A percentile compares a stretch with the other conserved stretches of the same genome.
phyloP scores from a whole-genome alignment of 2,113 vertebrate genomes.

The Pluvianellus socialis region DNA sequence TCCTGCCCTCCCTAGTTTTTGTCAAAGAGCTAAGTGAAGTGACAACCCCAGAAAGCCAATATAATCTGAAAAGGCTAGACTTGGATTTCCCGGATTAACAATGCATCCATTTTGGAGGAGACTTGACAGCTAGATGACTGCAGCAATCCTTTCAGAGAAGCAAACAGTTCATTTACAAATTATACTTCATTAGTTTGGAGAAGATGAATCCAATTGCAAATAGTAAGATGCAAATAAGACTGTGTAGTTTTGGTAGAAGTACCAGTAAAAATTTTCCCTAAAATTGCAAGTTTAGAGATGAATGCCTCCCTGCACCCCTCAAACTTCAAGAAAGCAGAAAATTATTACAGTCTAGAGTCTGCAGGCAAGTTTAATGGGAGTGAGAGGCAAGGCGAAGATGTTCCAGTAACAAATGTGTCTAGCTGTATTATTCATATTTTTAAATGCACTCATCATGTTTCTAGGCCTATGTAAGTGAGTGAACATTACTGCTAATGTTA shows the following conservation, averaged over 20 bases:
- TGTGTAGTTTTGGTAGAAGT: neutral
- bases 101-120: neutral
- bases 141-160: neutral
- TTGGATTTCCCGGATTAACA: conserved; percentile 44
- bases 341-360: neutral
- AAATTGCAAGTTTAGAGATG: neutral
- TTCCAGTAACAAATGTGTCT: neutral
- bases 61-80: neutral
- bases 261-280: conserved; percentile 45
- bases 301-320: neutral
- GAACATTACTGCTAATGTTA: neutral
- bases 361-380: neutral
- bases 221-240: conserved; percentile 46
- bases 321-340: neutral
- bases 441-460: neutral
- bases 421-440: neutral
- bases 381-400: neutral
- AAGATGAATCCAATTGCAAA: conserved; percentile 34
- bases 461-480: neutral
- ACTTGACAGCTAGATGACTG: neutral
- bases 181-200: conserved; percentile 35
- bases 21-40: neutral
- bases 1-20: neutral
- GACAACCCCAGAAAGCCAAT: neutral
- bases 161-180: conserved; percentile 60